phyloP scores from a whole-genome alignment of 2,888 invertebrate genomes.

The Philhelius pedissequus region DNA sequence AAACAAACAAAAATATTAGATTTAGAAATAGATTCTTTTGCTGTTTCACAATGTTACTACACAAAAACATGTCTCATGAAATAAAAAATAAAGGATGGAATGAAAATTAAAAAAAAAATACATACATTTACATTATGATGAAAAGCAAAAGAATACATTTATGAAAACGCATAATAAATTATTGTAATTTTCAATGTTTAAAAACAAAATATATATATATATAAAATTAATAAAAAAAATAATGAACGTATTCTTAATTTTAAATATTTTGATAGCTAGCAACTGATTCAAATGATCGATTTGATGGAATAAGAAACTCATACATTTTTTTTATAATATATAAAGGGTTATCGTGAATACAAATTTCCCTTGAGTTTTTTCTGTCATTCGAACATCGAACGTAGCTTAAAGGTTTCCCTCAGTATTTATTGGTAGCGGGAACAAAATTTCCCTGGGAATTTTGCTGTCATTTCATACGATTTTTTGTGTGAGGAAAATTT shows the following conservation, averaged over 20 bases:
- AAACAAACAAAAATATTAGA: constrained; percentile 55
- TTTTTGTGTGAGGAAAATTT: too few species aligned
- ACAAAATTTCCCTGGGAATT: too few species aligned
- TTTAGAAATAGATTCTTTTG: constrained; percentile 65
- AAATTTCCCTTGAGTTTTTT: too few species aligned
- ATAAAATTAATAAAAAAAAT: constrained; percentile 60
- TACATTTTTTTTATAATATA: too few species aligned
- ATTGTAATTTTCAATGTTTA: constrained; percentile 77
- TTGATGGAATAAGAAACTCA: too few species aligned
- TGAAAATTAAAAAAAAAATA: not conserved
- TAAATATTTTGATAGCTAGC: not conserved
- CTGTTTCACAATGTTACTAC: constrained; percentile 37
- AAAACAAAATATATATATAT: constrained; percentile 74
- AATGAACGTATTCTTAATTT: constrained; percentile 24
- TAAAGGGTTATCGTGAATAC: too few species aligned
- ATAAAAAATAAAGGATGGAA: constrained; percentile 11
- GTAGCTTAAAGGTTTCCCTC: too few species aligned
- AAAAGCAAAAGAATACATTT: constrained; percentile 58
- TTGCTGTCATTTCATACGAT: too few species aligned
- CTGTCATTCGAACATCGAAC: too few species aligned
- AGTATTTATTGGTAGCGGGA: too few species aligned
- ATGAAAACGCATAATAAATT: constrained; percentile 67
- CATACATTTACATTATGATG: constrained; percentile 4
- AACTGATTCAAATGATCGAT: not conserved
- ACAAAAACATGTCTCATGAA: constrained; percentile 36